Evolutionary conservation across 2,113 vertebrate species (phyloP).

Genomic region (Lepus timidus): DNA sequence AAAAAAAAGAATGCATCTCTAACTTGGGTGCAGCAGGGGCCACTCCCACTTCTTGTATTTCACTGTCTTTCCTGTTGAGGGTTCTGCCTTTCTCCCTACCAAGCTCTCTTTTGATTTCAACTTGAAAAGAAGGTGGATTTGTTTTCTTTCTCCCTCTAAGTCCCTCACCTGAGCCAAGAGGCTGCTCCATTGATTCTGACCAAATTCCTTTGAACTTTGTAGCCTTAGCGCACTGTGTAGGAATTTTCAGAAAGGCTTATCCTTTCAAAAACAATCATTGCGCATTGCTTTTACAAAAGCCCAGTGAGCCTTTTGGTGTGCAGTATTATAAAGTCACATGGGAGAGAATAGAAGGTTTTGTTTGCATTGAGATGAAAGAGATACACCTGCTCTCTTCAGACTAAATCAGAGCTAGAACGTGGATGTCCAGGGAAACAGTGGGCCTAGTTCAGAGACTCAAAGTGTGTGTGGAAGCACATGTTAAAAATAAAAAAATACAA

Average conservation of each 20-base stretch:
- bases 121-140: slow-evolving; percentile 65
- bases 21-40: not conserved
- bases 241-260: slow-evolving; percentile 77
- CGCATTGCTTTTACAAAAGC: slow-evolving; percentile 56
- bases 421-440: slow-evolving; percentile 30
- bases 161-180: slow-evolving; percentile 49
- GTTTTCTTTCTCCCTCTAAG: slow-evolving; percentile 49
- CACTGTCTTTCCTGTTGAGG: not conserved
- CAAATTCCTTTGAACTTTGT: slow-evolving; percentile 76
- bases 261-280: slow-evolving; percentile 67
- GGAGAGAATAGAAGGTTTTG: slow-evolving; percentile 66
- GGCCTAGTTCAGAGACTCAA: slow-evolving; percentile 30
- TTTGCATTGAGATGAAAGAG: slow-evolving; percentile 71
- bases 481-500: not conserved
- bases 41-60: slow-evolving; percentile 33
- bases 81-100: slow-evolving; percentile 50
- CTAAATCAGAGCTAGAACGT: slow-evolving; percentile 26
- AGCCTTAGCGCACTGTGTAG: slow-evolving; percentile 42
- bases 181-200: slow-evolving; percentile 7
- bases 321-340: slow-evolving; percentile 68
- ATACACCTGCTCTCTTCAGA: slow-evolving; percentile 60
- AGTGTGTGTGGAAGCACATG: not conserved
- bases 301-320: slow-evolving; percentile 46
- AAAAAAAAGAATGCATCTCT: not conserved
- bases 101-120: slow-evolving; percentile 62